Conservation (phyloP, 2,113 vertebrate species). For the Syrrhaptes paradoxus region DNA sequence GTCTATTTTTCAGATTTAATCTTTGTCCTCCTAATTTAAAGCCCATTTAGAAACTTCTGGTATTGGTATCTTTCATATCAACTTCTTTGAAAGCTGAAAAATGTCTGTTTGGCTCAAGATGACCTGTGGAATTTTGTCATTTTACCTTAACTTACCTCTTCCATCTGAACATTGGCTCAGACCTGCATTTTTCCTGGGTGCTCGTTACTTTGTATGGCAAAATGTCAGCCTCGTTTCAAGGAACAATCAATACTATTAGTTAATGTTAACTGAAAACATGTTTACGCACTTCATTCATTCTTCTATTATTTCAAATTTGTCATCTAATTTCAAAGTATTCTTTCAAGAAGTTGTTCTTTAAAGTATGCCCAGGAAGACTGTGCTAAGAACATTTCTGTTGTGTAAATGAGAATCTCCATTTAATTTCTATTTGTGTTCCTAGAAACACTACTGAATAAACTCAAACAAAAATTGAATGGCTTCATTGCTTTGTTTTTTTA, state of each 20-base stretch:
- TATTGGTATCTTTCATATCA: neutral
- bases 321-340: neutral
- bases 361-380: neutral
- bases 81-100: neutral
- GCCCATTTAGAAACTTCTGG: neutral
- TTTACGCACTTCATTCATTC: neutral
- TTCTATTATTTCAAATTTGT: neutral
- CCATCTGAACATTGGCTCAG: neutral
- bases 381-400: neutral
- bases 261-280: neutral
- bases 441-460: conserved; percentile 4
- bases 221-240: neutral
- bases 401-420: neutral
- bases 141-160: neutral
- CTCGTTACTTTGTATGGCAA: neutral
- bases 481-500: neutral
- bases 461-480: neutral
- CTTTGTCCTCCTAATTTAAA: neutral
- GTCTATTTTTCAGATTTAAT: neutral
- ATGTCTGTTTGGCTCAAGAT: neutral
- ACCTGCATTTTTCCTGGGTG: neutral
- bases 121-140: neutral
- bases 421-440: neutral
- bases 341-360: neutral
- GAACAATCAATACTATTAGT: neutral